Evolutionary conservation across 2,888 invertebrate genomes (phyloP).

Genomic region (Ryuthela nishihirai): DNA sequence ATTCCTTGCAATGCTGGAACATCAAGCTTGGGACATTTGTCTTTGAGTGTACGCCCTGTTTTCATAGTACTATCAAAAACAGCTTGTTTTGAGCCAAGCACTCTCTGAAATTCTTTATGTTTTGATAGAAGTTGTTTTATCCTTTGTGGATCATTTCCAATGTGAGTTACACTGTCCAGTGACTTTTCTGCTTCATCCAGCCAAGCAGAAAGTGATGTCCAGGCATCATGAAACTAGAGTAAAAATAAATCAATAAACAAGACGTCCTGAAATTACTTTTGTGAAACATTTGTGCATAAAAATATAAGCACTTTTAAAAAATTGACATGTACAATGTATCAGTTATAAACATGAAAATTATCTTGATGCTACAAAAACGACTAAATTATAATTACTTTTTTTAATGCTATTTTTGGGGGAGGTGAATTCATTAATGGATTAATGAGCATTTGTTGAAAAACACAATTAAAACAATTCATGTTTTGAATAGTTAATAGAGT

Average conservation of each 20-base stretch:
- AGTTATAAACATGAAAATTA: too few relatives aligned
- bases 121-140: constrained; percentile 73
- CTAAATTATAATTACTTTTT: too few relatives aligned
- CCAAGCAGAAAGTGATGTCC: constrained; percentile 86
- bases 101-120: constrained; percentile 91
- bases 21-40: constrained; percentile 89
- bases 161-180: constrained; percentile 70
- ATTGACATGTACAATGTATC: too few relatives aligned
- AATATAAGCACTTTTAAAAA: not conserved
- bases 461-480: too few relatives aligned
- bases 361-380: too few relatives aligned
- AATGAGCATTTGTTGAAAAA: too few relatives aligned
- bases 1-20: constrained; percentile 76
- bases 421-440: too few relatives aligned
- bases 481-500: too few relatives aligned
- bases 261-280: too few relatives aligned
- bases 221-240: constrained; percentile 74
- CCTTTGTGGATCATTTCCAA: constrained; percentile 84
- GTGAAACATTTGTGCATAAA: too few relatives aligned
- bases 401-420: too few relatives aligned
- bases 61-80: constrained; percentile 85
- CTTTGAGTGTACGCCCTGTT: constrained; percentile 82
- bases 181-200: constrained; percentile 77
- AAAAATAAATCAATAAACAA: constrained; percentile 34
- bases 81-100: constrained; percentile 77